phyloP scores from a whole-genome alignment of 2,888 invertebrate species.

The Cactoblastis cactorum region DNA sequence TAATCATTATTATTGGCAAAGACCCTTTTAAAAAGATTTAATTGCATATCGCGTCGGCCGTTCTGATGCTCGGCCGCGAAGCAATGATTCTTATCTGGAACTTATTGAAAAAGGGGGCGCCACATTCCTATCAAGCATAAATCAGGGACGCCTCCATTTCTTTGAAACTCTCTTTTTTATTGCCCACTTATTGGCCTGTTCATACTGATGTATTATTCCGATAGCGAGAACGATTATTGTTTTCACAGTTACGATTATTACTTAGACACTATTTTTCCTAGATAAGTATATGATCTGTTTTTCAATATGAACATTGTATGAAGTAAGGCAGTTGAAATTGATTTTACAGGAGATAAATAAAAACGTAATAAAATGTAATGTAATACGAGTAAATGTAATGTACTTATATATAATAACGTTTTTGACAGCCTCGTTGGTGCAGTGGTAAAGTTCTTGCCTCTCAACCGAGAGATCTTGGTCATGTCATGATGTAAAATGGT shows the following conservation, averaged over 20 bases:
- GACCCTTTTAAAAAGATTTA: conserved; percentile 38
- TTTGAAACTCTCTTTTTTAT: conserved; percentile 61
- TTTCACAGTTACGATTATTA: neutral
- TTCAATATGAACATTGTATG: too few species aligned
- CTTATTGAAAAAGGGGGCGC: conserved; percentile 70
- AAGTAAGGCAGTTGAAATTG: too few species aligned
- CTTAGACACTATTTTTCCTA: neutral
- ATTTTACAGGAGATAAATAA: too few species aligned
- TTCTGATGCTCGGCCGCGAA: conserved; percentile 36
- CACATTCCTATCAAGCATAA: conserved; percentile 69
- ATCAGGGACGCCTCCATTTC: conserved; percentile 61
- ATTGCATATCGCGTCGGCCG: conserved; percentile 50
- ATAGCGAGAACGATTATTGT: neutral
- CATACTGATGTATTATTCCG: conserved; percentile 29
- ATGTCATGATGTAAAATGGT: too few species aligned
- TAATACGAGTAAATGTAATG: too few species aligned
- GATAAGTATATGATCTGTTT: neutral
- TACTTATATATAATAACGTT: too few species aligned
- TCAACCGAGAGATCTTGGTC: too few species aligned
- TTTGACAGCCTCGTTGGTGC: too few species aligned
- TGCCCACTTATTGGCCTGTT: conserved; percentile 65
- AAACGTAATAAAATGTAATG: too few species aligned
- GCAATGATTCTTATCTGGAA: conserved; percentile 71
- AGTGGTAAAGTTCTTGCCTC: too few species aligned
- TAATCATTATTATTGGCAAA: neutral